Percentiles rank a stretch among this genome's conserved stretches.
Conservation (phyloP, 2,113 vertebrate genomes). For the Anthoscopus minutus region DNA sequence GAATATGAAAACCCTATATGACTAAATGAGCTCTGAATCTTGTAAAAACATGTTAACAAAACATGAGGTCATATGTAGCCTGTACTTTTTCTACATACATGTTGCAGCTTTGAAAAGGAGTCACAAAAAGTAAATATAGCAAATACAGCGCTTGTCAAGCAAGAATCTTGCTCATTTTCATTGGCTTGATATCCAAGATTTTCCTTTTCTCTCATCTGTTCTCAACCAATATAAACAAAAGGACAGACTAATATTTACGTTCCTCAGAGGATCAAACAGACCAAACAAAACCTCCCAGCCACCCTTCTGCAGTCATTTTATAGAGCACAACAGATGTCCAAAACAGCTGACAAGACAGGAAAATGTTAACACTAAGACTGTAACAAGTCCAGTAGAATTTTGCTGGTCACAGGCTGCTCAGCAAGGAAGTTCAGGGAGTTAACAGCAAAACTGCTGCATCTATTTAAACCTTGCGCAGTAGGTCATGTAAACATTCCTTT, state of each 20-base stretch:
- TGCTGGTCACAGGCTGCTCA: slow-evolving; percentile 50
- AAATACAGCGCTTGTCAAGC: slow-evolving; percentile 5
- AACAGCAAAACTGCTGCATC: slow-evolving; percentile 70
- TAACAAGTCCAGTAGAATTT: slow-evolving; percentile 35
- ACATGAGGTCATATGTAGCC: neutral
- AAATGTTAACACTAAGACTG: slow-evolving; percentile 39
- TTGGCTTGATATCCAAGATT: slow-evolving; percentile 39
- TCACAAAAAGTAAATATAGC: neutral
- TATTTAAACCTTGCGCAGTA: slow-evolving; percentile 69
- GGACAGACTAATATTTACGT: slow-evolving; percentile 61
- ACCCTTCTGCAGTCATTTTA: slow-evolving; percentile 41
- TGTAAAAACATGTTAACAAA: neutral
- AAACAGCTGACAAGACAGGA: slow-evolving; percentile 66
- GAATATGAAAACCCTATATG: neutral
- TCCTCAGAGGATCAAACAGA: slow-evolving; percentile 39
- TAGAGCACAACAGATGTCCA: slow-evolving; percentile 59
- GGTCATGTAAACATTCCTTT: slow-evolving; percentile 76
- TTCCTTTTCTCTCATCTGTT: slow-evolving; percentile 34
- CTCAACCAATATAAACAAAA: slow-evolving; percentile 51
- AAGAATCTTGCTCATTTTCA: slow-evolving; percentile 14
- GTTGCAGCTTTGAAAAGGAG: neutral
- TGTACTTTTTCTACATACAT: neutral
- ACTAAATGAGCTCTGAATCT: neutral
- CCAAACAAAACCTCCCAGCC: slow-evolving; percentile 48
- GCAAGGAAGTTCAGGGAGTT: slow-evolving; percentile 70